These are phyloP conservation scores for Orthosia gracilis DNA, from an alignment of 2,888 invertebrate species.

Conservation along the genomic window DNA sequence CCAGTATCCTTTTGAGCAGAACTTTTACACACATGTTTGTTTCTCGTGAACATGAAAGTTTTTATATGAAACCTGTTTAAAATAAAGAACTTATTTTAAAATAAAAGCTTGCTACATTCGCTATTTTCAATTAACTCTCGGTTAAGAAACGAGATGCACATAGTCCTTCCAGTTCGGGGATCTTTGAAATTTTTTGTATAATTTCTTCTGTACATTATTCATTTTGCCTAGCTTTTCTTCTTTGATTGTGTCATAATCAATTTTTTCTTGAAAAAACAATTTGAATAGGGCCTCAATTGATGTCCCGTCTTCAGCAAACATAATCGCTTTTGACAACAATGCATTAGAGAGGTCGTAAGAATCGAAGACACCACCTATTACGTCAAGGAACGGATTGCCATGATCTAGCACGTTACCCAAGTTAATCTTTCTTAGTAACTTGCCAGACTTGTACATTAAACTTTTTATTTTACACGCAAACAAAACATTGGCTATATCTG, in stretches of 20 bases:
- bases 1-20: too few relatives aligned
- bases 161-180: conserved; percentile 1
- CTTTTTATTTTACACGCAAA: too few relatives aligned
- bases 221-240: conserved; percentile 12
- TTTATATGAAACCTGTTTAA: too few relatives aligned
- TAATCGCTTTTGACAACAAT: conserved; percentile 32
- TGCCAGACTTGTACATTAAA: neutral
- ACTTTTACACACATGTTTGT: too few relatives aligned
- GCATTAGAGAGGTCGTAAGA: conserved; percentile 23
- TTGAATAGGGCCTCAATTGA: conserved; percentile 26
- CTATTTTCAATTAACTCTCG: too few relatives aligned
- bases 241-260: neutral
- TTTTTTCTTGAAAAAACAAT: conserved; percentile 5
- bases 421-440: conserved; percentile 17
- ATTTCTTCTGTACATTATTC: neutral
- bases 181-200: neutral
- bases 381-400: conserved; percentile 44
- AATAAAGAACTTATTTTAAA: too few relatives aligned
- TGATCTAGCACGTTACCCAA: conserved; percentile 40
- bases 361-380: conserved; percentile 27
- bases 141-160: neutral
- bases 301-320: conserved; percentile 12
- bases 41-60: too few relatives aligned
- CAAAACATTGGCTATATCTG: conserved; percentile 38
- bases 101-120: too few relatives aligned